Evolutionary conservation across 2,888 invertebrate species (phyloP).

Genomic region (Caenorhabditis sulstoni): DNA sequence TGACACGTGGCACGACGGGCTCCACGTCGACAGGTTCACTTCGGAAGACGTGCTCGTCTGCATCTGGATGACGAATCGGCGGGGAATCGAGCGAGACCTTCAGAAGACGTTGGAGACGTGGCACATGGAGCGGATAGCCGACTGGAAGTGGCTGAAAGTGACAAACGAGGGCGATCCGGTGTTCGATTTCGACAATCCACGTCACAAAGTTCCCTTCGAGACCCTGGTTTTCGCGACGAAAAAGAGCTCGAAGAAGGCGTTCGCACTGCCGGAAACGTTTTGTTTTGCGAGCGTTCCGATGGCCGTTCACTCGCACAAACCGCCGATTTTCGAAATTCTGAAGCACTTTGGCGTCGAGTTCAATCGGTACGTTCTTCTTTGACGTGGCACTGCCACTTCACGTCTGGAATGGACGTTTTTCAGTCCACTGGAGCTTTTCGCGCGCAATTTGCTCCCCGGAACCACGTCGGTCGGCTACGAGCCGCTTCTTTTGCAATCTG

Average conservation of each 20-base stretch:
- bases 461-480: conserved; percentile 92
- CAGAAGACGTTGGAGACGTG: conserved; percentile 87
- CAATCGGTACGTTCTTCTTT: background rate
- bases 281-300: conserved; percentile 84
- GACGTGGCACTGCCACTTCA: too few species aligned
- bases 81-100: conserved; percentile 83
- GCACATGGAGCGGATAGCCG: conserved; percentile 85
- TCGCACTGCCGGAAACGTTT: conserved; percentile 32
- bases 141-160: conserved; percentile 90
- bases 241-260: conserved; percentile 22
- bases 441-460: conserved; percentile 89
- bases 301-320: conserved; percentile 95
- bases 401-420: too few species aligned
- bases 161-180: conserved; percentile 86
- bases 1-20: conserved; percentile 86
- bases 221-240: conserved; percentile 85
- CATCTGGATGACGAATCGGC: conserved; percentile 92
- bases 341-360: conserved; percentile 43
- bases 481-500: conserved; percentile 84
- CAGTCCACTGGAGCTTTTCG: conserved; percentile 89
- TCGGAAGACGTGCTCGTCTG: conserved; percentile 86
- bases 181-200: conserved; percentile 84
- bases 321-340: conserved; percentile 87
- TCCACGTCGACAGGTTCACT: conserved; percentile 85
- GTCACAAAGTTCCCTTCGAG: conserved; percentile 92